Evolutionary conservation across 2,113 vertebrate genomes (phyloP).

Genomic region (Vanacampus margaritifer): DNA sequence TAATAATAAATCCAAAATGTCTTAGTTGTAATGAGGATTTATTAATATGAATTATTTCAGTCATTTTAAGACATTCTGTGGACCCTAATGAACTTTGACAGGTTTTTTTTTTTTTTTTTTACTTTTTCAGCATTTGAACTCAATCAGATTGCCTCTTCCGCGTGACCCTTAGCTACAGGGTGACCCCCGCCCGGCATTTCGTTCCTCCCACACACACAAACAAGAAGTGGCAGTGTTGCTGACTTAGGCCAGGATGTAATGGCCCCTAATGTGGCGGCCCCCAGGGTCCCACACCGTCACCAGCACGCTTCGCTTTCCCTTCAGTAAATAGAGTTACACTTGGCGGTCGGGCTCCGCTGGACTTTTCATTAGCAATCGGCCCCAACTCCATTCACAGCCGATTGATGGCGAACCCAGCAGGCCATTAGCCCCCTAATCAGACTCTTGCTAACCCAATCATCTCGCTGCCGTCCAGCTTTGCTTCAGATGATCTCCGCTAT

Average conservation of each 20-base stretch:
- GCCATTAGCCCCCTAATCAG: conserved; percentile 69
- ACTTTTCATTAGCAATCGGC: conserved; percentile 63
- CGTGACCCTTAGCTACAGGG: conserved; percentile 48
- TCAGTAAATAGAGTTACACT: conserved; percentile 65
- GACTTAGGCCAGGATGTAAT: conserved; percentile 69
- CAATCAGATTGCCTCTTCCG: conserved; percentile 69
- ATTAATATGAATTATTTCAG: no score
- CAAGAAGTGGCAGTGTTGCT: conserved; percentile 74
- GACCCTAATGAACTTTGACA: conserved; percentile 28
- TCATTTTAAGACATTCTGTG: no score
- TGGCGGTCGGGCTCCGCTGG: conserved; percentile 45
- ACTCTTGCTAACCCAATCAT: conserved; percentile 16
- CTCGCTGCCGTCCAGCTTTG: conserved; percentile 20
- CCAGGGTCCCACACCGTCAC: conserved; percentile 37
- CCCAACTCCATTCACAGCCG: conserved; percentile 57
- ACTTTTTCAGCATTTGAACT: conserved; percentile 68
- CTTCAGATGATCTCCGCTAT: conserved; percentile 37
- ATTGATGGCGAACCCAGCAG: conserved; percentile 70
- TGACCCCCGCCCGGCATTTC: conserved; percentile 40
- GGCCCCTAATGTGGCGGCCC: conserved; percentile 62
- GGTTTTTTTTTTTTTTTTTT: conserved; percentile 47
- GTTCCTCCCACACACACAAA: conserved; percentile 51
- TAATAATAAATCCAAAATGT: no score
- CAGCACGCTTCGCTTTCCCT: conserved; percentile 61
- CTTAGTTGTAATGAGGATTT: no score